Percentiles rank a stretch among this genome's conserved stretches.
Evolutionary conservation across 92 coral and sea anemone genomes (phyloP).

Genomic region (Umimayanthus chanpuru): DNA sequence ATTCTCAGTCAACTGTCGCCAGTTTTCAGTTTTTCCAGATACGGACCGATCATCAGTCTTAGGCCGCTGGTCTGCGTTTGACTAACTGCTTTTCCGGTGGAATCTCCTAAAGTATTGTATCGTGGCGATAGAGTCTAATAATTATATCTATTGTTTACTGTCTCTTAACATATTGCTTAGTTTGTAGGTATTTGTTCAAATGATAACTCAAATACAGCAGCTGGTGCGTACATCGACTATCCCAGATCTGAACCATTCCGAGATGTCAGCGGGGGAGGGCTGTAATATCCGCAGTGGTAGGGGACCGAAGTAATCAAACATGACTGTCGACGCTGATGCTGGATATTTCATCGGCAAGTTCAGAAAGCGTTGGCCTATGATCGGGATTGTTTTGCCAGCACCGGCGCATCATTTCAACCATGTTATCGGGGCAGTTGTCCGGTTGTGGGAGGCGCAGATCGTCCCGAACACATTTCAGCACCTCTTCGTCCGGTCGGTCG

Average conservation of each 20-base stretch:
- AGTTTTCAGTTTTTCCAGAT: not conserved
- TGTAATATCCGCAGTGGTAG: not conserved
- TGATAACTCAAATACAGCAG: not conserved
- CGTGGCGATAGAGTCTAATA: not conserved
- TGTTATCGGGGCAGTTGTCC: conserved; percentile 87
- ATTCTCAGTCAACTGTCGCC: not conserved
- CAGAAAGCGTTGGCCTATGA: conserved; percentile 73
- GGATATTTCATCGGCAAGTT: conserved; percentile 76
- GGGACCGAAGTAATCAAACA: conserved; percentile 42
- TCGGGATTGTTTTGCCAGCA: conserved; percentile 89
- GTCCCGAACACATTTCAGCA: conserved; percentile 80
- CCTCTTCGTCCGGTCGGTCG: conserved; percentile 93
- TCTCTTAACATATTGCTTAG: not conserved
- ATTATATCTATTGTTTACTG: not conserved
- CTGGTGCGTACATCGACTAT: not conserved
- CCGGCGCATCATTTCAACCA: conserved; percentile 80
- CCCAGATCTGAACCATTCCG: not conserved
- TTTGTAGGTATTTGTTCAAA: not conserved
- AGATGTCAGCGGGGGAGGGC: not conserved
- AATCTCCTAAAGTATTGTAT: not conserved
- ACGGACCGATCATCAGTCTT: not conserved
- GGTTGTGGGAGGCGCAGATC: conserved; percentile 95
- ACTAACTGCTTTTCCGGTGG: not conserved
- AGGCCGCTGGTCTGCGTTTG: not conserved
- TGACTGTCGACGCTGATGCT: conserved; percentile 83